Conservation (phyloP, 2,888 invertebrate species). For the Crossocerus cetratus region DNA sequence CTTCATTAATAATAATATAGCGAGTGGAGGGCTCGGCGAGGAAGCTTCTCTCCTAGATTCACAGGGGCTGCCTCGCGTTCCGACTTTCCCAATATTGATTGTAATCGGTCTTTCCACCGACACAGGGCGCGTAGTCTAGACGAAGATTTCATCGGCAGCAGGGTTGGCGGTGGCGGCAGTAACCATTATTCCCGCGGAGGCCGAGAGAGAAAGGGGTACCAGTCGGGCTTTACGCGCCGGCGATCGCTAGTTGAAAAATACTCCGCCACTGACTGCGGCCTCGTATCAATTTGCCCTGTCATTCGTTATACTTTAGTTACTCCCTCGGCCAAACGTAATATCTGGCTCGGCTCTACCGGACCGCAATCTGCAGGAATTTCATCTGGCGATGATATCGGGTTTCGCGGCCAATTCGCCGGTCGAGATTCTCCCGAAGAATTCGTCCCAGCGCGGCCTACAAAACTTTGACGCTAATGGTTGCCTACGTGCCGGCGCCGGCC, state of each 20-base stretch:
- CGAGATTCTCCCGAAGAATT: slow-evolving; percentile 41
- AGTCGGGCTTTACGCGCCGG: slow-evolving; percentile 6
- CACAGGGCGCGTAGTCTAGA: not conserved
- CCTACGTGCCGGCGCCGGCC: slow-evolving; percentile 47
- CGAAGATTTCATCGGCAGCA: not conserved
- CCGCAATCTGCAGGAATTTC: slow-evolving; percentile 44
- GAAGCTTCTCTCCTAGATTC: slow-evolving; percentile 18
- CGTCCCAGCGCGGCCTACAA: slow-evolving; percentile 47
- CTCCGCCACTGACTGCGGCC: not conserved
- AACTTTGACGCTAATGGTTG: slow-evolving; percentile 57
- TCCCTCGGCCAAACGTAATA: slow-evolving; percentile 12
- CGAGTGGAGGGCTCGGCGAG: slow-evolving; percentile 21
- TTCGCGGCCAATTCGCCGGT: slow-evolving; percentile 16
- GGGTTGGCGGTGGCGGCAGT: not conserved
- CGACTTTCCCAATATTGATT: slow-evolving; percentile 36
- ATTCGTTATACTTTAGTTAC: slow-evolving; percentile 19
- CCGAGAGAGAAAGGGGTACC: not conserved
- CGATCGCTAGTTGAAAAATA: slow-evolving; percentile 1
- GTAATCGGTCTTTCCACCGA: slow-evolving; percentile 34
- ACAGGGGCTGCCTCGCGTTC: not conserved
- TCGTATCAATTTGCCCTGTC: slow-evolving; percentile 1
- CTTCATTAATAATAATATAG: slow-evolving; percentile 64
- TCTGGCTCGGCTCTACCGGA: slow-evolving; percentile 3
- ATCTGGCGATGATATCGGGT: slow-evolving; percentile 27
- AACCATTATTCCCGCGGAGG: slow-evolving; percentile 32